Conservation (phyloP, 2,113 vertebrate species). For the Istiophorus platypterus region DNA sequence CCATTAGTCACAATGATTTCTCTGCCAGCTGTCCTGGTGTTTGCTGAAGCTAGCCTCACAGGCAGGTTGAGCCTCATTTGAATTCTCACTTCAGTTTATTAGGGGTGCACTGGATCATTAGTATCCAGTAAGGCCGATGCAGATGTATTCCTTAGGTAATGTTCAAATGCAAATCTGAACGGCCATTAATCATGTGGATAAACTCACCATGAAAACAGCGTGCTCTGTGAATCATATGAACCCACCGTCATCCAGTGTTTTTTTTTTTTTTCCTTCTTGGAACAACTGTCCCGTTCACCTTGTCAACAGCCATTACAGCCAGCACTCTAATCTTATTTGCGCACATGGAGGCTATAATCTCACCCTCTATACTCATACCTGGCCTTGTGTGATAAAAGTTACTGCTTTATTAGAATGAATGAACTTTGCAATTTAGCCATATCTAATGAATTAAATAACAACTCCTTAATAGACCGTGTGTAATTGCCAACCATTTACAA, state of each 20-base stretch:
- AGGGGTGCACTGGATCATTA: slow-evolving; percentile 66
- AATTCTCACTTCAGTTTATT: slow-evolving; percentile 75
- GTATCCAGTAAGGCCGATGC: slow-evolving; percentile 58
- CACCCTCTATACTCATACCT: slow-evolving; percentile 41
- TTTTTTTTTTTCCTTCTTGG: slow-evolving; percentile 31
- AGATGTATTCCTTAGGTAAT: slow-evolving; percentile 73
- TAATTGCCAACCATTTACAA: slow-evolving; percentile 58
- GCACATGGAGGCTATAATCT: slow-evolving; percentile 47
- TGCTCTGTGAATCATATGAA: slow-evolving; percentile 38
- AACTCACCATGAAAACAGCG: slow-evolving; percentile 52
- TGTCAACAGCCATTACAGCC: slow-evolving; percentile 35
- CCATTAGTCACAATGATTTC: slow-evolving; percentile 82
- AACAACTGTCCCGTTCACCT: slow-evolving; percentile 45
- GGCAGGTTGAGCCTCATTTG: slow-evolving; percentile 75
- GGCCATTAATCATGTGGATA: slow-evolving; percentile 60
- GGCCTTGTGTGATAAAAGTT: slow-evolving; percentile 52
- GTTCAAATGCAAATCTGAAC: slow-evolving; percentile 51
- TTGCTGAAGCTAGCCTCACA: slow-evolving; percentile 76
- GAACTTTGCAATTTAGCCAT: slow-evolving; percentile 44
- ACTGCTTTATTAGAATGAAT: slow-evolving; percentile 47
- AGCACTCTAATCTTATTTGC: slow-evolving; percentile 53
- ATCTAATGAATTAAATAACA: slow-evolving; percentile 61
- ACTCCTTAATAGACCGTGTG: slow-evolving; percentile 38
- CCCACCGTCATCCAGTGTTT: slow-evolving; percentile 13
- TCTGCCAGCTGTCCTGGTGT: slow-evolving; percentile 79